Percentiles rank a stretch among this genome's conserved stretches.
phyloP scores from a whole-genome alignment of 2,797 vertebrate genomes.

The Rhincodon typus region DNA sequence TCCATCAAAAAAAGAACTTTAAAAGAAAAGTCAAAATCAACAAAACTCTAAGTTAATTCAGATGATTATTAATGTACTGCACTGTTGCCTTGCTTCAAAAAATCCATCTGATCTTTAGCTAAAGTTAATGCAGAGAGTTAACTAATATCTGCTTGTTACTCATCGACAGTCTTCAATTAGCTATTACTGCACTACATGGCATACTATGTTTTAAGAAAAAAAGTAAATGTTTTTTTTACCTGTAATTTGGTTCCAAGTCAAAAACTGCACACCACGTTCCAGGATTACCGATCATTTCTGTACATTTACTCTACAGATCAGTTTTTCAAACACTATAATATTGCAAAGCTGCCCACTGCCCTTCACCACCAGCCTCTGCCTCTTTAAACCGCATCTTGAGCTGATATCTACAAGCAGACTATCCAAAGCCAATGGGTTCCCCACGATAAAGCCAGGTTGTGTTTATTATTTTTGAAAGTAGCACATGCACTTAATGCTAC shows the following conservation, averaged over 20 bases:
- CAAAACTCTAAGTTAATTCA: background rate
- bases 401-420: background rate
- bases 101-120: background rate
- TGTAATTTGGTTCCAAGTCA: constrained; percentile 18
- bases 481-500: background rate
- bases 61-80: background rate
- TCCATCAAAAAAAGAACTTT: background rate
- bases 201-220: background rate
- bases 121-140: background rate
- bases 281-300: background rate
- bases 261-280: constrained; percentile 6
- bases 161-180: background rate
- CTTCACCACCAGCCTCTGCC: constrained; percentile 22
- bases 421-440: background rate
- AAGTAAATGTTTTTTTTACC: constrained; percentile 13
- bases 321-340: constrained; percentile 9
- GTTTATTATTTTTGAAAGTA: constrained; percentile 15
- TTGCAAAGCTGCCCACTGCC: background rate
- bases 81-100: background rate
- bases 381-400: background rate
- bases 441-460: background rate
- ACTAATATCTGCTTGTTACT: background rate
- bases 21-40: background rate
- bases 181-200: background rate
- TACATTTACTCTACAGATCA: background rate